phyloP scores from a whole-genome alignment of 2,888 invertebrate species.

The Xanthostigma xanthostigma region DNA sequence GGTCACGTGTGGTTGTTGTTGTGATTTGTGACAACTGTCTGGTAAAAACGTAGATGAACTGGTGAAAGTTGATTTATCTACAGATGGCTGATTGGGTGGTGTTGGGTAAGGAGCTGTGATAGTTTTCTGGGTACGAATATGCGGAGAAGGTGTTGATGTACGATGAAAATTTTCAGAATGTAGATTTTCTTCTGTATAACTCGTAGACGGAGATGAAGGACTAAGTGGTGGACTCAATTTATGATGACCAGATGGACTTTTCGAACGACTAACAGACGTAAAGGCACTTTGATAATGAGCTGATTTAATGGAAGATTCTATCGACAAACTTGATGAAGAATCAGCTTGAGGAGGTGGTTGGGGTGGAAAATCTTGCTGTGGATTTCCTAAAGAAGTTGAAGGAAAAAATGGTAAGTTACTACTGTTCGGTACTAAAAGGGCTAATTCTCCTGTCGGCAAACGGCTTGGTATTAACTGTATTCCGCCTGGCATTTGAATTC shows the following conservation, averaged over 20 bases:
- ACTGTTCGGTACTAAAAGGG: constrained; percentile 42
- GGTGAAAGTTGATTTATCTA: not conserved
- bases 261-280: not conserved
- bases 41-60: not conserved
- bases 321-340: constrained; percentile 23
- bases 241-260: constrained; percentile 7
- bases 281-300: constrained; percentile 3
- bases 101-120: constrained; percentile 29
- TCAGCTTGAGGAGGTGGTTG: constrained; percentile 21
- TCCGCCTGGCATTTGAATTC: constrained; percentile 40
- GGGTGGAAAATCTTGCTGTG: not conserved
- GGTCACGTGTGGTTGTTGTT: constrained; percentile 34
- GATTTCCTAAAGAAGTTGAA: not conserved
- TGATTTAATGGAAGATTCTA: constrained; percentile 17
- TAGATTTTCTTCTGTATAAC: constrained; percentile 39
- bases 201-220: constrained; percentile 54
- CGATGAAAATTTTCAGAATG: constrained; percentile 29
- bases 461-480: constrained; percentile 49
- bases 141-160: constrained; percentile 20
- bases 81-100: constrained; percentile 25
- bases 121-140: constrained; percentile 30
- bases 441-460: constrained; percentile 48
- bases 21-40: constrained; percentile 19
- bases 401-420: constrained; percentile 6
- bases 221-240: constrained; percentile 50